These are phyloP conservation scores for Puffinus mauretanicus DNA, from an alignment of 2,113 vertebrate genomes.

Conservation along the genomic window DNA sequence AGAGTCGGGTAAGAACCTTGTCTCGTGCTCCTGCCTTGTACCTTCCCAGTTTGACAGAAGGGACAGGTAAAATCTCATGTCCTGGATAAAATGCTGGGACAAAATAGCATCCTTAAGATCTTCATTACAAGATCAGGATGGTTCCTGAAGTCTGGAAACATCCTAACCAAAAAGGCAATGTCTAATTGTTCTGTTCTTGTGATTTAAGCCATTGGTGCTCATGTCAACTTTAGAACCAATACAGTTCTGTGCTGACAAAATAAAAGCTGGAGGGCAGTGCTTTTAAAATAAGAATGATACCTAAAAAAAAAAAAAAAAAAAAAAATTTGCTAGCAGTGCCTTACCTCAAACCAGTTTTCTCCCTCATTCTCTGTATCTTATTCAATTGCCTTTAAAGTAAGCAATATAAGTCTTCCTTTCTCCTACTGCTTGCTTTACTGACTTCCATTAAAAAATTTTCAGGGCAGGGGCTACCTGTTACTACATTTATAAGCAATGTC, in stretches of 20 bases:
- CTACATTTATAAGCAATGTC: background rate
- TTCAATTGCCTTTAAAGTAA: background rate
- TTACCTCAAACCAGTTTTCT: background rate
- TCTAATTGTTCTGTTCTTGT: background rate
- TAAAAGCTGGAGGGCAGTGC: background rate
- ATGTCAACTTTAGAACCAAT: background rate
- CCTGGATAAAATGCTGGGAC: background rate
- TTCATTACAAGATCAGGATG: background rate
- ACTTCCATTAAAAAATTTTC: background rate
- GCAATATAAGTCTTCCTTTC: background rate
- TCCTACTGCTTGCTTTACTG: background rate
- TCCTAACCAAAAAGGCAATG: background rate
- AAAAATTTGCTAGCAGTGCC: background rate
- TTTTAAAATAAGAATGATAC: background rate
- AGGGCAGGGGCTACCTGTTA: background rate
- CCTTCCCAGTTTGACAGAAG: background rate
- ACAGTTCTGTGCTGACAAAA: background rate
- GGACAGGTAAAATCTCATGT: background rate
- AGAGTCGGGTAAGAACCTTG: rapidly evolving
- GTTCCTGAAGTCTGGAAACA: background rate
- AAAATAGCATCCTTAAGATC: background rate
- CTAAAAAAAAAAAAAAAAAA: too few relatives aligned
- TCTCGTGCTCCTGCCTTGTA: background rate
- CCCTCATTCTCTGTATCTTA: background rate
- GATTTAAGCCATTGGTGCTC: background rate